These are phyloP conservation scores for Chaenogobius annularis DNA, from an alignment of 2,113 vertebrate species.

Conservation along the genomic window DNA sequence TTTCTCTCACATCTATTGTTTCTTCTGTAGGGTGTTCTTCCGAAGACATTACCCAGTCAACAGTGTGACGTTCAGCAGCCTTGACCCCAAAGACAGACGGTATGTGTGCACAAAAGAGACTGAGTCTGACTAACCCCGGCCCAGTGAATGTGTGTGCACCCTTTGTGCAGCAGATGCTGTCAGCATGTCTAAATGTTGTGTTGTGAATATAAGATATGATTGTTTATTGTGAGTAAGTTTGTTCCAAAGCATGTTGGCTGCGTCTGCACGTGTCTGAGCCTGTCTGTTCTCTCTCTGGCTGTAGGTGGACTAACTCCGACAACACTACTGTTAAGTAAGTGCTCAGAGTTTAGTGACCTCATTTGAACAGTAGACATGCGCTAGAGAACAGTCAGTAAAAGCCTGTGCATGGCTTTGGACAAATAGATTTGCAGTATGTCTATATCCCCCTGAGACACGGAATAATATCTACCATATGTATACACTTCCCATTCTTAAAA, in stretches of 20 bases:
- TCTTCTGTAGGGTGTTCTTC: constrained; percentile 83
- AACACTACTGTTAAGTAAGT: constrained; percentile 86
- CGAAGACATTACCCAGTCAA: constrained; percentile 88
- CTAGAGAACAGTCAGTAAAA: neutral
- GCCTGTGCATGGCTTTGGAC: constrained; percentile 56
- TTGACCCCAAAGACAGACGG: constrained; percentile 89
- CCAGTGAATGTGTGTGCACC: neutral
- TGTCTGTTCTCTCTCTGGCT: constrained; percentile 49
- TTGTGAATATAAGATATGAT: neutral
- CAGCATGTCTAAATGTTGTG: neutral
- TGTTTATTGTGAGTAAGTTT: neutral
- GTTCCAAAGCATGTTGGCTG: constrained; percentile 39
- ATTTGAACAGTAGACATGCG: neutral
- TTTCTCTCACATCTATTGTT: constrained; percentile 8
- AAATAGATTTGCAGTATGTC: neutral
- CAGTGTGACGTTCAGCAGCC: constrained; percentile 87
- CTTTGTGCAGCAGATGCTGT: constrained; percentile 2
- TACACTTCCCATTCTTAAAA: too few species aligned
- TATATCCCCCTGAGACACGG: neutral
- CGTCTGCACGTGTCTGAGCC: constrained; percentile 49
- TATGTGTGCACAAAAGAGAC: constrained; percentile 46
- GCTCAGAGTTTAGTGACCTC: constrained; percentile 33
- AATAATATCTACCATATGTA: neutral
- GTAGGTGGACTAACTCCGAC: constrained; percentile 89
- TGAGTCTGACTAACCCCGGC: constrained; percentile 23